Percentiles rank a stretch among this genome's conserved stretches.
These are phyloP conservation scores for Zeus faber DNA, from an alignment of 2,113 vertebrate genomes.

Conservation along the genomic window DNA sequence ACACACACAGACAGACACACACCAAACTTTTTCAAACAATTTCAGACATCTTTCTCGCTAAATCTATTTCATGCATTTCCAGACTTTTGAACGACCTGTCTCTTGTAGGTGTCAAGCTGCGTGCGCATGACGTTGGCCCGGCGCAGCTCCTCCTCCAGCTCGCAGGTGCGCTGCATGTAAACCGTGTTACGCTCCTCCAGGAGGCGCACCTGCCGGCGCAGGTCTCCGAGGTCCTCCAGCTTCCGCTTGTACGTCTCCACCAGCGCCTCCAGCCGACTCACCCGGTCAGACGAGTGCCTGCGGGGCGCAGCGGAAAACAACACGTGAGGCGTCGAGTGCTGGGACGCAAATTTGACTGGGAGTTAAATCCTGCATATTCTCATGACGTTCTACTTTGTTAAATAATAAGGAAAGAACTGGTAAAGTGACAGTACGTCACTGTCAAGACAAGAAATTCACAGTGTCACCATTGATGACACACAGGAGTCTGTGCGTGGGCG, in stretches of 20 bases:
- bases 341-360: too few relatives aligned
- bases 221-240: constrained; percentile 86
- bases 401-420: too few relatives aligned
- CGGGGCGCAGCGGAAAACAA: not conserved
- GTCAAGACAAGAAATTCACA: constrained; percentile 38
- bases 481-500: constrained; percentile 43
- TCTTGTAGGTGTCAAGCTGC: constrained; percentile 84
- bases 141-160: constrained; percentile 88
- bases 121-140: constrained; percentile 75
- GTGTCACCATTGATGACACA: constrained; percentile 51
- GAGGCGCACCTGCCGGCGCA: constrained; percentile 87
- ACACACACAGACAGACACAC: not conserved
- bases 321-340: too few relatives aligned
- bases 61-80: constrained; percentile 16
- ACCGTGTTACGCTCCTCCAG: constrained; percentile 86
- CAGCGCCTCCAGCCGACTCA: constrained; percentile 82
- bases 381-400: too few relatives aligned
- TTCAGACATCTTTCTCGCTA: too few relatives aligned
- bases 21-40: too few relatives aligned
- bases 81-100: constrained; percentile 70
- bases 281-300: constrained; percentile 88
- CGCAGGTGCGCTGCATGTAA: constrained; percentile 88
- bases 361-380: too few relatives aligned
- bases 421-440: too few relatives aligned
- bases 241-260: constrained; percentile 86